Percentiles rank a stretch among this genome's conserved stretches.
Conservation (phyloP, 2,113 vertebrate species). For the Pantherophis guttatus region DNA sequence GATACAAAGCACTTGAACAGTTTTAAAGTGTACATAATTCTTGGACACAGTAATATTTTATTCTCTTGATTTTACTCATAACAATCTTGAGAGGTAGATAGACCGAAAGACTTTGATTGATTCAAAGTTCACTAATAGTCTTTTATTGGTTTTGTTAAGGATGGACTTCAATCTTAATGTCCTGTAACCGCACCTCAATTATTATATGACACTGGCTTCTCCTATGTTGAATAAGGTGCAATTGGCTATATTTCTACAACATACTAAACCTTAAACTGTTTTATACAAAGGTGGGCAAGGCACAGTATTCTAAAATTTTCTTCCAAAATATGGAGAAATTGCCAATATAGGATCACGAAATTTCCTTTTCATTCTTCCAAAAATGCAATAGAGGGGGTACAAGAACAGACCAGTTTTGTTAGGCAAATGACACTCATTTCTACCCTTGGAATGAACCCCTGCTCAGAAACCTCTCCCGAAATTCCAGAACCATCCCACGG, state of each 20-base stretch:
- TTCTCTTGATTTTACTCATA: not conserved
- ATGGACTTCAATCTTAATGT: not conserved
- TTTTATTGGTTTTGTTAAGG: not conserved
- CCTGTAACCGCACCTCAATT: not conserved
- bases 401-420: not conserved
- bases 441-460: not conserved
- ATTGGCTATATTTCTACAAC: not conserved
- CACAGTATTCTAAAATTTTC: not conserved
- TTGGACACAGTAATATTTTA: not conserved
- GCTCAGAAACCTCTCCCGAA: not conserved
- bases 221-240: not conserved
- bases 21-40: not conserved
- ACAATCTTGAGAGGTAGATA: not conserved
- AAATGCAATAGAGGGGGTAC: not conserved
- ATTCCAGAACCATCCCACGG: not conserved
- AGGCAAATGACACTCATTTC: not conserved
- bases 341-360: not conserved
- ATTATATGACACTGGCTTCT: not conserved
- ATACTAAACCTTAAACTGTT: not conserved
- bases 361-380: not conserved
- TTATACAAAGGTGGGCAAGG: not conserved
- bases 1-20: not conserved
- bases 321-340: not conserved
- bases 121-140: not conserved
- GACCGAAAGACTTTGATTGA: not conserved